Evolutionary conservation across 2,888 invertebrate species (phyloP), one percentile per base, ranked within the genome.

Genomic region (Lobophora halterata): DNA sequence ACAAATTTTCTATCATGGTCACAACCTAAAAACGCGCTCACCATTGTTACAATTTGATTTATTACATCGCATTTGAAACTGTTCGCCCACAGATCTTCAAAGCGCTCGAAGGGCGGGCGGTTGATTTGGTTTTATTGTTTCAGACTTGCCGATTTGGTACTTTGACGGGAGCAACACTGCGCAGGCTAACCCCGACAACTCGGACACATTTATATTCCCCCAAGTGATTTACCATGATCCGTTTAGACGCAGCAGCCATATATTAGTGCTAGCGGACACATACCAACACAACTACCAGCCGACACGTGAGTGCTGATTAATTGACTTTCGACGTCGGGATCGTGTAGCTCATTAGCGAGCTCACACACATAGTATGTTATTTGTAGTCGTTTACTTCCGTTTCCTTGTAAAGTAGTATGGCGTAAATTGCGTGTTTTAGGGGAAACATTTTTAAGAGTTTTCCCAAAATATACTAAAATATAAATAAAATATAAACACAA

Each of bases 221-320:
- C 90, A 93, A 44, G 92, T 92, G 36, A 82, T 96, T 59, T 96
- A 93, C 79, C 90, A 90, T 34, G 95, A 95, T 71, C 96, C 96
- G 3, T 95, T 96, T 71, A 88, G 93, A 52, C 91, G 93, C 12
- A 91, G 92, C 39, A 90, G 90, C 65, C 91, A 95, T 73, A 90
- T 93, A 53, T 67, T 96, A 38, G 92, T 94, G 3, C 83, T 96
- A 45, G 93, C 94, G 47, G 95, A 96, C 62, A 93, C 94, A 0
- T 94, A 93, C 71, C 67, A 88, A 83, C 66, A 88, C 81, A 78
- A 92, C 89, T 60, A 91, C 88, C 63, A 89, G 78, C 76, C 80
- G 4, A 81, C 79, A 42, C 3, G 86, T 85, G 34, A 73, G 71
- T n/a, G n/a, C n/a, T n/a, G 20, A 21, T 32, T 29, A 20, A 32